Evolutionary conservation across 2,797 vertebrate genomes (phyloP), one percentile per base, ranked within the genome.

Genomic region (Clangula hyemalis): DNA sequence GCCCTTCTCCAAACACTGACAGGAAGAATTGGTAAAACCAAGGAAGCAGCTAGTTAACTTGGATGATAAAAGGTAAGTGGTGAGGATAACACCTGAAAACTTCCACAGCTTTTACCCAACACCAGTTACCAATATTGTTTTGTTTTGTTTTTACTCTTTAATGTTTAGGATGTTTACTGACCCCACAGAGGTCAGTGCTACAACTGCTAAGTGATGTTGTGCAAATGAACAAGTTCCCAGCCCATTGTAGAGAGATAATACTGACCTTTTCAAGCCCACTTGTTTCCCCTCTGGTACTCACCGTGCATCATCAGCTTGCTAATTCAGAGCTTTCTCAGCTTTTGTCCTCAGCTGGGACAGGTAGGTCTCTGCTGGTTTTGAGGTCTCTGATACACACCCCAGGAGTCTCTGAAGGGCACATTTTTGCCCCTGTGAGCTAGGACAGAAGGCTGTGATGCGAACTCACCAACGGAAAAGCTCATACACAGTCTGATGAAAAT

Each of bases 251-350:
- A 60, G 30, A 93, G 36, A 83, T 88, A 77, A 74, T 13, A 51
- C 0, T 62, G 38, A n/a, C 25, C 18, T 87, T 76, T 21, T 87
- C 34, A 71, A 2, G 9, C 0, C 4, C 22, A 70, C 7, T 5
- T n/a, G 28, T 81, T 87, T 81, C 51, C 38, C 70, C 58, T 82
- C 65, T 65, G 51, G 22, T 78, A 77, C 30, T 74, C 10, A 9
- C 2, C 57, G n/a, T 54, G 56, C 36, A 58, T 89, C 41, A 92
- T 34, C 24, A 9, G 24, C 12, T 32, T 75, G 43, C 49, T 69
- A 78, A 69, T 90, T 80, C 32, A 65, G 39, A 94, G 28, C 45
- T 89, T 85, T 90, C 65, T 19, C 43, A 88, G 51, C 25, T 93
- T 92, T 53, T 82, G 27, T 87, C 25, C 45, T 75, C 10, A 38